Base-by-base conservation (phyloP, 2,113 vertebrate genomes). In the Entosphenus tridentatus region DNA sequence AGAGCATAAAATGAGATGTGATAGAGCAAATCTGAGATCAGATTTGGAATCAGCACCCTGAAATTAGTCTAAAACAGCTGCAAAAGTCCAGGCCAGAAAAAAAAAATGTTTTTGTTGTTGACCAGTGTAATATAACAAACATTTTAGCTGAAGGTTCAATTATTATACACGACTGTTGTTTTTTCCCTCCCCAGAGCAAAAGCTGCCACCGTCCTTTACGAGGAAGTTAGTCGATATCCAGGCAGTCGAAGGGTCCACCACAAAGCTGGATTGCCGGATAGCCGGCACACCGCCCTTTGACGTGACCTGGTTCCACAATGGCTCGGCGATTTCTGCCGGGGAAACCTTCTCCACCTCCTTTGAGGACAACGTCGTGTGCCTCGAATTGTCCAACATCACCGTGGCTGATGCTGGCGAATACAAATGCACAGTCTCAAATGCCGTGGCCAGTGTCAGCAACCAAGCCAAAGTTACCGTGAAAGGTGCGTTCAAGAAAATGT, bases 201-300 rank as follows among this genome's bases (percentile, higher is more conserved):
- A 65, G 62, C n/a, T 65, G 8, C 62, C 62, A 70, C 89, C 92
- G 59, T 82, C 84, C 17, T 98, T 98, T 76, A 80, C 86, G 73
- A 83, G 89, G 76, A 93, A 86, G 72, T 73, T 96, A 72, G 96
- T 87, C 75, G 85, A 95, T 73, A 80, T 72, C 9, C 82, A 81
- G 3, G 79, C 81, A 1, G 74, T 85, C n/a, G 70, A 88, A 56
- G 86, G 83, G 57, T 76, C 80, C 10, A 81, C 84, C 0, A 78
- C 77, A 67, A 81, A 87, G 71, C 74, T 98, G 79, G 89, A 96
- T 65, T 96, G 93, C 76, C 87, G 89, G 77, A 83, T 95, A 56
- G 86, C 92, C 2, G 93, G 93, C 67, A 90, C 92, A 0, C 78
- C 81, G 2, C 90, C 93, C 1, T 87, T 97, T 72, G 86, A 83